A percentile compares a stretch with the other conserved stretches of the same genome.
These are phyloP conservation scores for Psilopsiagon aurifrons DNA, from an alignment of 2,113 vertebrate species.

Conservation along the genomic window DNA sequence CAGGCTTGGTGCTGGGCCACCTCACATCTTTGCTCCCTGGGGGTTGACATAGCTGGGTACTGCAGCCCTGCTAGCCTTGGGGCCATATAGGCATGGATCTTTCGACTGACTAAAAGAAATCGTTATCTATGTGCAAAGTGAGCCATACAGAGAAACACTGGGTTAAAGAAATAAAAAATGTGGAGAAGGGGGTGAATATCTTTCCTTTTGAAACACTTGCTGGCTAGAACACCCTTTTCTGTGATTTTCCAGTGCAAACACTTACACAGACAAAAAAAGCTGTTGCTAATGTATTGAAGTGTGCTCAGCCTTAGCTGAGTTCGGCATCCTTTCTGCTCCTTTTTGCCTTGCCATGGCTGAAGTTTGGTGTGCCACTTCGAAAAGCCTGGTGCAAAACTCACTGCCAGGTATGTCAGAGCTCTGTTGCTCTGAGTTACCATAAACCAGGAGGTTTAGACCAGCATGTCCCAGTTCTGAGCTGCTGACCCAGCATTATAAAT, in stretches of 20 bases:
- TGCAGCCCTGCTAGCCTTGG: neutral
- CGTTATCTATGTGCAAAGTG: neutral
- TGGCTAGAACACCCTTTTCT: neutral
- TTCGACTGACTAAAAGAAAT: neutral
- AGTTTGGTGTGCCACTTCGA: neutral
- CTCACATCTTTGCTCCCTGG: neutral
- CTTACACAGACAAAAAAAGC: constrained; percentile 6
- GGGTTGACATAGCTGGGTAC: neutral
- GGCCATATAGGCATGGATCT: neutral
- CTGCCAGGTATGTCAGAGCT: neutral
- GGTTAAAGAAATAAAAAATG: neutral
- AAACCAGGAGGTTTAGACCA: neutral
- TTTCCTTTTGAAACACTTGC: neutral
- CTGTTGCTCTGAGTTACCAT: neutral
- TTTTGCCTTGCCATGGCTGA: neutral
- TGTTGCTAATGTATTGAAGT: neutral
- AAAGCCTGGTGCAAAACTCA: neutral
- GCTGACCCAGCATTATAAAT: neutral
- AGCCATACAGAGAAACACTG: neutral
- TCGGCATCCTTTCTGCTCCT: neutral
- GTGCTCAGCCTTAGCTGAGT: neutral
- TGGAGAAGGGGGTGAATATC: neutral
- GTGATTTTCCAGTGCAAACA: neutral
- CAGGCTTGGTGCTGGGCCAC: neutral
- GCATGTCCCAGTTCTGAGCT: neutral